Evolutionary conservation across 1,140 invertebrate species (phyloP).

Genomic region (Pygmarrhopalites habei): DNA sequence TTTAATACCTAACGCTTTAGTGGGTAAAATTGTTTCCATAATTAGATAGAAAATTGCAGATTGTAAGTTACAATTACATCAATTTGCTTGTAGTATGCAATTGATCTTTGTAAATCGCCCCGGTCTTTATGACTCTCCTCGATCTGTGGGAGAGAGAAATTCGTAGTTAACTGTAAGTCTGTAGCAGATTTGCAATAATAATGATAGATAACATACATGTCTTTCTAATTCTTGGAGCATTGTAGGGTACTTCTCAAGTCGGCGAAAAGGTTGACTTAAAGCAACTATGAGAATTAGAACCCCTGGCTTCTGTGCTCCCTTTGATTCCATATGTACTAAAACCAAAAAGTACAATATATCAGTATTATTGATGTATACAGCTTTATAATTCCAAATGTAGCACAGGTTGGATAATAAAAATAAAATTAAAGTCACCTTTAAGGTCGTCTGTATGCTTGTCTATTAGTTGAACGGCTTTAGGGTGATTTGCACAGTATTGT

Average conservation of each 20-base stretch:
- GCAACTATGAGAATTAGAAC: conserved; percentile 83
- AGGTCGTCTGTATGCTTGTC: conserved; percentile 83
- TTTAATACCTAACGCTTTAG: too few species aligned
- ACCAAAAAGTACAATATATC: too few species aligned
- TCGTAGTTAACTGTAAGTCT: too few species aligned
- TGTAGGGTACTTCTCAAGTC: conserved; percentile 88
- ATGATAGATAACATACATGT: too few species aligned
- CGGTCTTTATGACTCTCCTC: conserved; percentile 91
- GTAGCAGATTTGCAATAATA: too few species aligned
- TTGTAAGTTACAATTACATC: conserved; percentile 64
- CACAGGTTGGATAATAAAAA: too few species aligned
- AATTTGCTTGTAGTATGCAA: conserved; percentile 89
- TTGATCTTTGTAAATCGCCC: conserved; percentile 90
- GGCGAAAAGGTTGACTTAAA: conserved; percentile 86
- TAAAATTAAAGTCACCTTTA: too few species aligned
- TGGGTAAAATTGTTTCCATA: too few species aligned
- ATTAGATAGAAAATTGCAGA: too few species aligned
- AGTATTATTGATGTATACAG: too few species aligned
- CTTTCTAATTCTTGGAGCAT: conserved; percentile 91
- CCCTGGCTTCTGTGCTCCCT: conserved; percentile 65
- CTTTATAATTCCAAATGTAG: too few species aligned
- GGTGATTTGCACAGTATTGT: conserved; percentile 84
- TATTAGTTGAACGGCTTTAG: conserved; percentile 80
- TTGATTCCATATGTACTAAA: conserved; percentile 80
- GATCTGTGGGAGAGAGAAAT: too few species aligned